phyloP scores from a whole-genome alignment of 1,140 invertebrate genomes.

The Leucophenga varia region DNA sequence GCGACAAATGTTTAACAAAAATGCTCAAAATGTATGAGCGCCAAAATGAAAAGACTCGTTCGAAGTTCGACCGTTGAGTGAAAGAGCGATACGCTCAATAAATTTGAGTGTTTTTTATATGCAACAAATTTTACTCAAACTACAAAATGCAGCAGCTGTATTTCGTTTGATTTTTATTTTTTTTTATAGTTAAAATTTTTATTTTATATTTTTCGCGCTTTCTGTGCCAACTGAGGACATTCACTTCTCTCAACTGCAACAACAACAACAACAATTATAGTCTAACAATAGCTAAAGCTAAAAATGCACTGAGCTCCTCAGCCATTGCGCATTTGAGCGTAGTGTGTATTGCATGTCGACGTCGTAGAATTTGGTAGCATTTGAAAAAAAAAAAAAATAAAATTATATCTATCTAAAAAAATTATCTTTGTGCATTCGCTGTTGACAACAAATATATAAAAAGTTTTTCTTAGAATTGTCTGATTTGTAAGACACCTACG shows the following conservation, averaged over 20 bases:
- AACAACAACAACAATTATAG: slow-evolving; percentile 18
- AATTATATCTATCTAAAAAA: no score
- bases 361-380: no score
- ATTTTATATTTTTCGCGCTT: slow-evolving; percentile 14
- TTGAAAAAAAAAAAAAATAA: no score
- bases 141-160: slow-evolving; percentile 1
- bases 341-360: no score
- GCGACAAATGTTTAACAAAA: no score
- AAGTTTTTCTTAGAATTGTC: slow-evolving; percentile 23
- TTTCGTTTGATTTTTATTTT: slow-evolving; percentile 24
- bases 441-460: slow-evolving; percentile 48
- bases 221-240: slow-evolving; percentile 54
- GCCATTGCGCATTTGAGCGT: no score
- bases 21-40: no score
- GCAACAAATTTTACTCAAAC: no score
- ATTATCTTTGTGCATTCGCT: not conserved
- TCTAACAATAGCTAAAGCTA: slow-evolving; percentile 41
- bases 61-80: no score
- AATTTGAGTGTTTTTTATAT: no score
- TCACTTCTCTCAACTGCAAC: slow-evolving; percentile 40
- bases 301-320: slow-evolving; percentile 17
- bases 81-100: no score
- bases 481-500: slow-evolving; percentile 39
- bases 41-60: not conserved
- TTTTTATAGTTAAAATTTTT: slow-evolving; percentile 51